Base-by-base conservation (phyloP, 2,797 vertebrate species). In the Rachycentron canadum region DNA sequence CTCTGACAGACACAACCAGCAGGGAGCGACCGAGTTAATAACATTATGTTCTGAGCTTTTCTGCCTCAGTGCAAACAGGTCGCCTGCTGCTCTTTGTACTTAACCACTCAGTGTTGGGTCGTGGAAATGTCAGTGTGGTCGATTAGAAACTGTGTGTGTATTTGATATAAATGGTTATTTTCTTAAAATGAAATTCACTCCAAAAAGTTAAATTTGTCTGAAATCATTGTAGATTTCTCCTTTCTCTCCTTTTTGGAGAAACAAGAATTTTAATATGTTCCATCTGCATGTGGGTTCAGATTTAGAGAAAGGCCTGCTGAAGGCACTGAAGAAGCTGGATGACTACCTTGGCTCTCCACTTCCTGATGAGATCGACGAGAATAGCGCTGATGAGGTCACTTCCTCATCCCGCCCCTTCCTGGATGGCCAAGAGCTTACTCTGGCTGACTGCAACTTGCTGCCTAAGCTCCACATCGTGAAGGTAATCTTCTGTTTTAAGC, bases 391-490 rank as follows among this genome's bases (percentile, higher is more conserved):
- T 76, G 97, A 98, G 2, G 93, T 96, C 84, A 91, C 90, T 69
- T 89, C 94, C 73, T 98, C 97, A 0, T 89, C 92, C 56, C 96
- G 97, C 74, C 93, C 95, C 78, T 98, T 97, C 92, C 94, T 98
- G 85, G 97, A 98, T 6, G 96, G 97, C 50, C 93, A 95, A 23
- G 94, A 94, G 32, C 96, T 98, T 41, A 97, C 97, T 3, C 92
- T 98, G 78, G 96, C 97, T 0, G 97, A 98, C 91, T 98, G 97
- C 87, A 98, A 98, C 93, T 86, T 98, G 80, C 93, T 98, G 86
- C 97, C 97, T 26, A 98, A 98, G 78, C 95, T 98, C 16, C 96
- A 98, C 90, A 97, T 98, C 1, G 89, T 97, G 70, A 97, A 97
- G 96, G 97, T 98, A 83, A 87, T 55, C 68, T 72, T 28, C 72